These are phyloP conservation scores for Agrotis ipsilon DNA, from an alignment of 2,888 invertebrate species.

Conservation along the genomic window DNA sequence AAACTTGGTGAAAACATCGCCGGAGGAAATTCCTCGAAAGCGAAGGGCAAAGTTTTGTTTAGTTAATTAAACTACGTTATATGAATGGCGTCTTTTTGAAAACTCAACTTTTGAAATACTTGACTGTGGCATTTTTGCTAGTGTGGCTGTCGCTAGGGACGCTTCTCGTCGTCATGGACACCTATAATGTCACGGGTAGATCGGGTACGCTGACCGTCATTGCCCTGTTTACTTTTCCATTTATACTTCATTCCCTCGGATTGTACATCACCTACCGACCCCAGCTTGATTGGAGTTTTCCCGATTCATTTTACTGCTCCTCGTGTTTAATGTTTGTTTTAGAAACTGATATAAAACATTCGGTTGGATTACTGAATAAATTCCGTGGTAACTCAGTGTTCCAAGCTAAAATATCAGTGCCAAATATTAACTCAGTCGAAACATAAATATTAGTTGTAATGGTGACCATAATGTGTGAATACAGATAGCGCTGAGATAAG, in stretches of 20 bases:
- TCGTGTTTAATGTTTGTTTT: constrained; percentile 26
- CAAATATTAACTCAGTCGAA: constrained; percentile 47
- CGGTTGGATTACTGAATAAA: constrained; percentile 9
- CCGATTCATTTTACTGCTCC: constrained; percentile 52
- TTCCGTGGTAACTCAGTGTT: constrained; percentile 7
- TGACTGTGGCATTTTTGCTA: neutral
- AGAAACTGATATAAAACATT: constrained; percentile 21
- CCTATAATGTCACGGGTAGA: constrained; percentile 21
- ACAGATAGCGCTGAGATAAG: constrained; percentile 47
- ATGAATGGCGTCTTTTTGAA: neutral
- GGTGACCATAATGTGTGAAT: constrained; percentile 36
- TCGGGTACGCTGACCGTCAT: constrained; percentile 19
- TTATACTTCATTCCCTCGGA: constrained; percentile 75
- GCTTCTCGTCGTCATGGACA: constrained; percentile 41
- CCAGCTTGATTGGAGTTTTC: constrained; percentile 69
- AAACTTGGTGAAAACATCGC: constrained; percentile 20
- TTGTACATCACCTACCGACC: constrained; percentile 65
- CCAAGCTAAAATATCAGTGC: constrained; percentile 32
- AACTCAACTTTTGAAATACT: neutral
- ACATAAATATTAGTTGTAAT: constrained; percentile 46
- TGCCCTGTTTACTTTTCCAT: constrained; percentile 74
- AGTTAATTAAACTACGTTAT: constrained; percentile 1
- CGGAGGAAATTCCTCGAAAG: neutral
- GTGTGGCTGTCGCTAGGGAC: neutral
- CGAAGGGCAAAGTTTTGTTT: neutral